Conservation (phyloP, 53 echinoderm and acorn worm species). For the Hippasteria phrygiana region DNA sequence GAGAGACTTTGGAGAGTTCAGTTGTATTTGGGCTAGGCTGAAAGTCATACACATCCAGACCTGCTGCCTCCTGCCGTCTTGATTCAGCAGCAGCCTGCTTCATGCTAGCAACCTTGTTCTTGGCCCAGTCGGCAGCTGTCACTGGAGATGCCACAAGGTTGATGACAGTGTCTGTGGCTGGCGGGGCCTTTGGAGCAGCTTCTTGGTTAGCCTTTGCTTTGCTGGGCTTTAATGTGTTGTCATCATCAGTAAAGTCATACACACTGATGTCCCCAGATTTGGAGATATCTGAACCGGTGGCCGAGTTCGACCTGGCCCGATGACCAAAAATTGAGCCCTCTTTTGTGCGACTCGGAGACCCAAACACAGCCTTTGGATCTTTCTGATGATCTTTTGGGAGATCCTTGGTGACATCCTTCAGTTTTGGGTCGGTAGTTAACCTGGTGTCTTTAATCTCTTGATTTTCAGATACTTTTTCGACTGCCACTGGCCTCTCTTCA, state of each 20-base stretch:
- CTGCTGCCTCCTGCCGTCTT: conserved; percentile 36
- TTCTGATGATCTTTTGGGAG: conserved; percentile 51
- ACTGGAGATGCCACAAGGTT: conserved; percentile 43
- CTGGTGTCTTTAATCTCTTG: conserved; percentile 39
- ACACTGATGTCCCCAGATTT: conserved; percentile 81
- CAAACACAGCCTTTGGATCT: conserved; percentile 50
- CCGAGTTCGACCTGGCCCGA: conserved; percentile 69
- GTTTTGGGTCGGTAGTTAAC: conserved; percentile 2
- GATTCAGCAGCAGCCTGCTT: conserved; percentile 48
- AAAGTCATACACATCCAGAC: conserved; percentile 85
- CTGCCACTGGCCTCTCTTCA: conserved; percentile 59
- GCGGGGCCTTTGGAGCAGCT: conserved; percentile 45
- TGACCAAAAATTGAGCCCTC: conserved; percentile 68
- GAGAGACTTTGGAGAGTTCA: conserved; percentile 69
- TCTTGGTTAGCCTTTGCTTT: conserved; percentile 63
- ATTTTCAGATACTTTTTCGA: conserved; percentile 55
- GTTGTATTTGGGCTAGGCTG: conserved; percentile 77
- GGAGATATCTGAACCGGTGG: conserved; percentile 53
- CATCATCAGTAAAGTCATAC: conserved; percentile 89
- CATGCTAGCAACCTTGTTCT: conserved; percentile 56
- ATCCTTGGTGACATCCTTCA: conserved; percentile 47
- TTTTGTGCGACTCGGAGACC: conserved; percentile 66
- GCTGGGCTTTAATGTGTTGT: conserved; percentile 58
- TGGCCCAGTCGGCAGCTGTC: conserved; percentile 51
- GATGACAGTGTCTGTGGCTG: conserved; percentile 46